These are phyloP conservation scores for Labrus mixtus DNA, from an alignment of 2,113 vertebrate species.

Conservation along the genomic window DNA sequence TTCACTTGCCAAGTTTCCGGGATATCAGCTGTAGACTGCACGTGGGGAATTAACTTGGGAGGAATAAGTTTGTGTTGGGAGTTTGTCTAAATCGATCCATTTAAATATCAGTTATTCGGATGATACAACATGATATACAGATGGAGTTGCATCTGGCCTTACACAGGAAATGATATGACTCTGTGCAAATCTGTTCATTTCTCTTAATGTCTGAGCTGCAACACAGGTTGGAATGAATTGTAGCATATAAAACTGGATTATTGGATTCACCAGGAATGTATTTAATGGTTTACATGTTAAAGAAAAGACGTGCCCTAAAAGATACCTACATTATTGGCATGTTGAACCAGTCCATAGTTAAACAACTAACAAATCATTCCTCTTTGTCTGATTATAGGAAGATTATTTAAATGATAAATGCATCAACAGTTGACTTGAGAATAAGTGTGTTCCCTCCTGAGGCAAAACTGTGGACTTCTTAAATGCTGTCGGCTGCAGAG, in stretches of 20 bases:
- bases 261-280: not conserved
- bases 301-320: not conserved
- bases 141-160: not conserved
- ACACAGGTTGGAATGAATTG: not conserved
- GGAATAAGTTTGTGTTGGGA: not conserved
- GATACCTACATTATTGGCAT: not conserved
- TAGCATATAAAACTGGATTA: not conserved
- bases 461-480: slow-evolving; percentile 14
- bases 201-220: not conserved
- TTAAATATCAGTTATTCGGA: not conserved
- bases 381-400: slow-evolving; percentile 1
- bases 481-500: slow-evolving; percentile 9
- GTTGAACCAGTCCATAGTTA: not conserved
- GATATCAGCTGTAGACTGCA: not conserved
- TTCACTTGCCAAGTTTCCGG: slow-evolving; percentile 7
- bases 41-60: not conserved
- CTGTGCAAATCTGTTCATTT: not conserved
- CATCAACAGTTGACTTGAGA: not conserved
- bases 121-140: not conserved
- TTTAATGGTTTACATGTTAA: not conserved
- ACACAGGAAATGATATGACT: not conserved
- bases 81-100: not conserved
- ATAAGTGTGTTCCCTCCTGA: not conserved
- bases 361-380: not conserved
- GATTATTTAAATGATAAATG: slow-evolving; percentile 11